phyloP scores from a whole-genome alignment of 2,888 invertebrate species.

The Uloborus plumipes region DNA sequence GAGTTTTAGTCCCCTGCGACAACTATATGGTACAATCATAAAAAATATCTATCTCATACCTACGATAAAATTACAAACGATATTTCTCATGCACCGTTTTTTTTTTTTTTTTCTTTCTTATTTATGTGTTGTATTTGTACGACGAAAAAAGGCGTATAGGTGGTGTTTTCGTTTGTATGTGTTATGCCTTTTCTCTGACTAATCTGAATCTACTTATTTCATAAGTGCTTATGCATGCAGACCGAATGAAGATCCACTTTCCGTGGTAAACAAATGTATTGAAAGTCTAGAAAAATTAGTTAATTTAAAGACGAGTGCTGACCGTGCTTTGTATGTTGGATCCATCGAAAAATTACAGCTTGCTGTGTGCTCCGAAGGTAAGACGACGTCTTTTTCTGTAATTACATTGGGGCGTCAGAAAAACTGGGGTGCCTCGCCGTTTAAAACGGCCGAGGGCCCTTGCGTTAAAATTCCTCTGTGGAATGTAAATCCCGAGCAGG shows the following conservation, averaged over 20 bases:
- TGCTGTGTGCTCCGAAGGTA: conserved; percentile 56
- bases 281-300: conserved; percentile 62
- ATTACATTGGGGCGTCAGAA: background rate
- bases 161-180: background rate
- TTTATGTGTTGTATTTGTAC: background rate
- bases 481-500: no score
- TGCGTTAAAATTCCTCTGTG: no score
- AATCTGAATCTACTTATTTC: background rate
- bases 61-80: no score
- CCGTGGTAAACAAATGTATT: conserved; percentile 61
- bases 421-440: no score
- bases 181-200: background rate
- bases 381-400: conserved; percentile 4
- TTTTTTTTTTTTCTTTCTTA: background rate
- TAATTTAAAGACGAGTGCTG: conserved; percentile 62
- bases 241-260: conserved; percentile 51
- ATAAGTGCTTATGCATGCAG: conserved; percentile 57
- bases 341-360: conserved; percentile 53
- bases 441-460: no score
- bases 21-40: no score
- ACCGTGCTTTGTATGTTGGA: conserved; percentile 55
- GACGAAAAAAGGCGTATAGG: no score
- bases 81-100: no score
- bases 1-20: no score
- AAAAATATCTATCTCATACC: no score